phyloP scores from a whole-genome alignment of 2,113 vertebrate species.

The Numida meleagris region DNA sequence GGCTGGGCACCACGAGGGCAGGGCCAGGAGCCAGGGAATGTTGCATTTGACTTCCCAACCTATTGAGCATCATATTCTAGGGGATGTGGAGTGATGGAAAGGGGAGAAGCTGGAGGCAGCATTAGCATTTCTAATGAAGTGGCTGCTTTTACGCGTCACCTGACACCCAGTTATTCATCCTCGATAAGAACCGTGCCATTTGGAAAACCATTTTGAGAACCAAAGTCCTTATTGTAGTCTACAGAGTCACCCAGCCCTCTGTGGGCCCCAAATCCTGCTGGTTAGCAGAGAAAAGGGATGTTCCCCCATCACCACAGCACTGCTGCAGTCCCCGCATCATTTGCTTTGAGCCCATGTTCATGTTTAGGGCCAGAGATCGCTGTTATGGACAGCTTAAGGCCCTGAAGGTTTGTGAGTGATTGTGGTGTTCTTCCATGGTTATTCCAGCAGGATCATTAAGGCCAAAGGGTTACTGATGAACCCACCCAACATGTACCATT shows the following conservation, averaged over 20 bases:
- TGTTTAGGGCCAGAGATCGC: neutral
- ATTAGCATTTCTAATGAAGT: conserved; percentile 21
- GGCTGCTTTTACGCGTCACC: neutral
- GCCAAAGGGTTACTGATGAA: neutral
- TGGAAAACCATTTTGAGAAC: neutral
- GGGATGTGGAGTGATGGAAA: neutral
- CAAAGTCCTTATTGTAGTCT: neutral
- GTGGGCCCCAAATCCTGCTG: neutral
- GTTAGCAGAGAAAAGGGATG: neutral
- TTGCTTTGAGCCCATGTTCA: neutral
- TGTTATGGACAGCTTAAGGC: neutral
- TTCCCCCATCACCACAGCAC: rapidly evolving
- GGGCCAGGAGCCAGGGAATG: neutral
- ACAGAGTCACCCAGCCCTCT: neutral
- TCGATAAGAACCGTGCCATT: neutral
- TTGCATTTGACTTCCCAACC: neutral
- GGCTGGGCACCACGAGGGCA: neutral
- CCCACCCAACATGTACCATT: neutral
- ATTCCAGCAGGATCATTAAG: neutral
- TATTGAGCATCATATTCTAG: neutral
- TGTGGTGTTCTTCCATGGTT: neutral
- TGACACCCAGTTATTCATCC: neutral
- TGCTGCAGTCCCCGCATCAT: neutral
- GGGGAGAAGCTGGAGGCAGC: neutral
- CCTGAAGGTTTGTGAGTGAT: neutral